Evolutionary conservation across 2,797 vertebrate species (phyloP).

Genomic region (Ctenochaetus hawaiiensis): DNA sequence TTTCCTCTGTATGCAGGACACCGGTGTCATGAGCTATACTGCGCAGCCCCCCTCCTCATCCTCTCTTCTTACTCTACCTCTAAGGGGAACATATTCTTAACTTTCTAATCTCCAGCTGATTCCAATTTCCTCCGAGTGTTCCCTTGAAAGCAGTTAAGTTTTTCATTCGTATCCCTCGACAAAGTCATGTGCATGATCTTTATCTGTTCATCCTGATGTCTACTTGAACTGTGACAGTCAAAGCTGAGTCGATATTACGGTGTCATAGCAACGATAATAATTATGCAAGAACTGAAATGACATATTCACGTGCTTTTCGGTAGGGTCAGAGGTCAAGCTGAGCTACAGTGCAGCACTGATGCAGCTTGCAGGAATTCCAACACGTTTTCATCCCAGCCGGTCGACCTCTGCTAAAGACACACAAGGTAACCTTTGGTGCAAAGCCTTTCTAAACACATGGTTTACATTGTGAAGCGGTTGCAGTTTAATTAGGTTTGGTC

Average conservation of each 20-base stretch:
- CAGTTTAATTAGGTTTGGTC: too few species aligned
- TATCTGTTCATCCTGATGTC: conserved; percentile 21
- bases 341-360: neutral
- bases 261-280: neutral
- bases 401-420: too few species aligned
- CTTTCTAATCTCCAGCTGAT: conserved; percentile 66
- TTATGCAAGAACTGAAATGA: neutral
- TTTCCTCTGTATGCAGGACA: conserved; percentile 56
- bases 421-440: too few species aligned
- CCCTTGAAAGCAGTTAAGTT: conserved; percentile 50
- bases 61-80: conserved; percentile 54
- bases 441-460: too few species aligned
- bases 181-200: conserved; percentile 6
- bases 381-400: too few species aligned
- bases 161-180: conserved; percentile 13
- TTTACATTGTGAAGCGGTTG: too few species aligned
- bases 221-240: conserved; percentile 16
- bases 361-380: neutral
- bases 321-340: neutral
- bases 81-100: conserved; percentile 36
- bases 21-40: conserved; percentile 39
- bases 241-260: neutral
- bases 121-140: conserved; percentile 58
- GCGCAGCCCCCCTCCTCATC: neutral
- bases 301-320: neutral